These are phyloP conservation scores for Nymphicus hollandicus DNA, from an alignment of 2,113 vertebrate genomes.

Conservation along the genomic window DNA sequence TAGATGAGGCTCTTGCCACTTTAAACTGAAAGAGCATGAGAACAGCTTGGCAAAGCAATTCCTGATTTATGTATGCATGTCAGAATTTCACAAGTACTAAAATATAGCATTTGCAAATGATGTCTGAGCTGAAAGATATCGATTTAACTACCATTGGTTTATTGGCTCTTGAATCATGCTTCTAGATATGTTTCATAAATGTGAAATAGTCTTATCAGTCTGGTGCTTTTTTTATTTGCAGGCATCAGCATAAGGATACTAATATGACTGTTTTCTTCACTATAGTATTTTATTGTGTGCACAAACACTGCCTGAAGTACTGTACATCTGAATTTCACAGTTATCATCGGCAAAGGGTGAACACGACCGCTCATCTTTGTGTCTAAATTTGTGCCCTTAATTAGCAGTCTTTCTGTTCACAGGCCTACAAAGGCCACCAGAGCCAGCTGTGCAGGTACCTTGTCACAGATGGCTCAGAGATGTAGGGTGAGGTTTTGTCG, in stretches of 20 bases:
- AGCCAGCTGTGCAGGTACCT: background rate
- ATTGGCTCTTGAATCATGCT: background rate
- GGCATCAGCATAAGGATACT: background rate
- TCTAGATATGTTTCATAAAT: background rate
- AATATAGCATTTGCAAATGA: background rate
- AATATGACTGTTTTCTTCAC: background rate
- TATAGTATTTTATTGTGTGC: background rate
- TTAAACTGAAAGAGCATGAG: background rate
- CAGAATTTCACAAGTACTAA: conserved; percentile 46
- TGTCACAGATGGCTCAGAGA: background rate
- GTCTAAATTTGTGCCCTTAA: background rate
- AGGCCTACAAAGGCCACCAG: background rate
- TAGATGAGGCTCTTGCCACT: background rate
- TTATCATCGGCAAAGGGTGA: background rate
- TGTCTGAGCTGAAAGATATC: background rate
- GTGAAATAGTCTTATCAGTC: background rate
- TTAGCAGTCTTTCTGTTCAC: background rate
- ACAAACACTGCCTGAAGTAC: background rate
- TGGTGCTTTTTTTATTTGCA: background rate
- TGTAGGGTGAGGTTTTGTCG: background rate
- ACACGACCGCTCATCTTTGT: background rate
- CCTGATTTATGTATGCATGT: conserved; percentile 20
- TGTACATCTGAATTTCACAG: background rate
- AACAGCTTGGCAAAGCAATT: conserved; percentile 21
- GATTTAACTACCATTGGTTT: background rate